These are phyloP conservation scores for Empis livida DNA, from an alignment of 2,888 invertebrate species.

Conservation along the genomic window DNA sequence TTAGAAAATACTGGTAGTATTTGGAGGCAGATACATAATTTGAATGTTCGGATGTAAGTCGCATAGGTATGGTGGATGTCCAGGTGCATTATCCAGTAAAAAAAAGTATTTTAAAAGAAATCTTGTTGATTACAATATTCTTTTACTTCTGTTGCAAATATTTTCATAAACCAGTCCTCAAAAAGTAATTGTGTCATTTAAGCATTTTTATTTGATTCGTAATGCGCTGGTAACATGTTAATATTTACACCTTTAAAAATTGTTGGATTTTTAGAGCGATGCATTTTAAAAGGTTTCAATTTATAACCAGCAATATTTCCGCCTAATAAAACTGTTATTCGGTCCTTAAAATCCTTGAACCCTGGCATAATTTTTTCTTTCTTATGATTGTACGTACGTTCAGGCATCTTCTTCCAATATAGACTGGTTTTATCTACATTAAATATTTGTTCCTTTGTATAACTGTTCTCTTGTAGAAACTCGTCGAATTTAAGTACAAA, in stretches of 20 bases:
- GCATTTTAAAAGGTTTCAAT: conserved; percentile 4
- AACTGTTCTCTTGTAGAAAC: conserved; percentile 16
- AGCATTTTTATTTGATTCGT: conserved; percentile 18
- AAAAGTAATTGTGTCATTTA: conserved; percentile 15
- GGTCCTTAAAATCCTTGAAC: conserved; percentile 19
- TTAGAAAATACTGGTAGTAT: conserved; percentile 19
- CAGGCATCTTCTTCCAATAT: conserved; percentile 23
- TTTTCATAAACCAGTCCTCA: conserved; percentile 1
- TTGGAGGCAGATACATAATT: conserved; percentile 16
- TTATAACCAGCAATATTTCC: conserved; percentile 19
- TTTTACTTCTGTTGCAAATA: conserved; percentile 13
- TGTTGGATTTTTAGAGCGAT: conserved; percentile 16
- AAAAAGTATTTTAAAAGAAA: conserved; percentile 5
- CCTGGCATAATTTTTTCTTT: conserved; percentile 18
- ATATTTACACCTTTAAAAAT: conserved; percentile 16
- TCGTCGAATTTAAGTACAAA: conserved; percentile 12
- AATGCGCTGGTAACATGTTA: conserved; percentile 17
- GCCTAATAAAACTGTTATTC: conserved; percentile 20
- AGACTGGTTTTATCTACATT: conserved; percentile 20
- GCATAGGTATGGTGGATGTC: conserved; percentile 3
- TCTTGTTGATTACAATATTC: conserved; percentile 9
- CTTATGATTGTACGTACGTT: conserved; percentile 21
- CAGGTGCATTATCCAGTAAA: conserved; percentile 12
- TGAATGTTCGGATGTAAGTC: conserved; percentile 9
- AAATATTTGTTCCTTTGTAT: conserved; percentile 18